Base-by-base conservation (phyloP, 1,140 invertebrate species). In the Diachasmimorpha longicaudata region DNA sequence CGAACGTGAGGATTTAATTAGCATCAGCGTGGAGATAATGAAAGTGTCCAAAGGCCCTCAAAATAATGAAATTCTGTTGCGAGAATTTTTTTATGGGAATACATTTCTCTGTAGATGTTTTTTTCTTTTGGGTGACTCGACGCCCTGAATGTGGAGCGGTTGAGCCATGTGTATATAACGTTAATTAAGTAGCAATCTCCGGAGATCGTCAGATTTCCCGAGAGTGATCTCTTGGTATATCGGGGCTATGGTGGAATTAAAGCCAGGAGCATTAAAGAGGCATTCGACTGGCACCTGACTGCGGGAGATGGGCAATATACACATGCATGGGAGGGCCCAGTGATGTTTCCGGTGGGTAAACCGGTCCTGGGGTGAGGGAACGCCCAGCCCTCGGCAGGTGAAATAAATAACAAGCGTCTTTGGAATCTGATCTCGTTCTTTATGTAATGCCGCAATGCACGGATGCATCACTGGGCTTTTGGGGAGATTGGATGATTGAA, bases 111-210 rank as follows among this genome's bases (percentile, higher is more conserved):
- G 31, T 2, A 31, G 48, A 9, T 52, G 48, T 52, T 78, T 82
- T 81, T 82, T 63, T n/a, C n/a, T 63, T 63, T 63, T 11, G 58
- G 58, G 23, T 31, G 58, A 63, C 58, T 63, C 3, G 23, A 14
- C 21, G 23, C 21, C 48, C 16, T 52, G 58, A 25, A 48, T 44
- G 19, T 39, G 8, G 36, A 19, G 36, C 39, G 13, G 13, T 6
- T 69, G 10, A 19, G 36, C 66, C 1, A 39, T 68, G 36, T 68
- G 36, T 68, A 68, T 52, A 52, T 68, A 55, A 37, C 4, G 44
- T 71, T 71, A 71, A 71, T 71, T 71, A 71, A 37, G 71, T 63
- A 55, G 55, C 55, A 73, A 73, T 73, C 71, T 73, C 71, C 37
- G 71, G 52, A 73, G 55, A 73, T 58, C 19, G 14, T 36, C 25